A percentile compares a stretch with the other conserved stretches of the same genome.
Evolutionary conservation across 2,888 invertebrate genomes (phyloP).

Genomic region (Dendrolimus pini): DNA sequence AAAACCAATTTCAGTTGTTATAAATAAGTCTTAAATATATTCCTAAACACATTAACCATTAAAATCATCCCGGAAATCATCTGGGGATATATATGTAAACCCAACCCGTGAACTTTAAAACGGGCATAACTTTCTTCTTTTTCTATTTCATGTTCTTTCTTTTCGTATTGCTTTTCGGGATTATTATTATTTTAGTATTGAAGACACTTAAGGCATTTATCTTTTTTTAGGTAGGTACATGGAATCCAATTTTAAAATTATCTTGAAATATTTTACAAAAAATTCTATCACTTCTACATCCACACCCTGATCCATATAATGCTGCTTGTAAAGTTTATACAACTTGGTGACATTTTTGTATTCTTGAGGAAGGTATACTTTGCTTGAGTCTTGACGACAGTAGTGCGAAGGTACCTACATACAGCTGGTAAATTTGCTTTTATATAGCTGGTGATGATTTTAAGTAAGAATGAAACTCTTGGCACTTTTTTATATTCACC

Average conservation of each 20-base stretch:
- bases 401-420: conserved; percentile 2
- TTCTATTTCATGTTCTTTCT: conserved; percentile 6
- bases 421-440: too few species aligned
- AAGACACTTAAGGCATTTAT: conserved; percentile 7
- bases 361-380: conserved; percentile 6
- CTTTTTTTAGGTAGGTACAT: conserved; percentile 8
- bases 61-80: too few species aligned
- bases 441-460: conserved; percentile 4
- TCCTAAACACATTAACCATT: too few species aligned
- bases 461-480: conserved; percentile 7
- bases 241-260: conserved; percentile 6
- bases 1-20: too few species aligned
- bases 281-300: not conserved
- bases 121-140: conserved; percentile 6
- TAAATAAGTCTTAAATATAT: too few species aligned
- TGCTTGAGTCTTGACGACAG: conserved; percentile 3
- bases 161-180: conserved; percentile 2
- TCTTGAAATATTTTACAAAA: conserved; percentile 4
- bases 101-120: conserved; percentile 4
- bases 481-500: conserved; percentile 10
- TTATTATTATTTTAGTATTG: conserved; percentile 3
- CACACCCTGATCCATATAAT: conserved; percentile 2
- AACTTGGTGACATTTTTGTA: conserved; percentile 15
- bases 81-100: too few species aligned
- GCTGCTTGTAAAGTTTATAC: conserved; percentile 1